These are phyloP conservation scores for Hetaerina americana DNA, from an alignment of 1,140 invertebrate species.

Conservation along the genomic window DNA sequence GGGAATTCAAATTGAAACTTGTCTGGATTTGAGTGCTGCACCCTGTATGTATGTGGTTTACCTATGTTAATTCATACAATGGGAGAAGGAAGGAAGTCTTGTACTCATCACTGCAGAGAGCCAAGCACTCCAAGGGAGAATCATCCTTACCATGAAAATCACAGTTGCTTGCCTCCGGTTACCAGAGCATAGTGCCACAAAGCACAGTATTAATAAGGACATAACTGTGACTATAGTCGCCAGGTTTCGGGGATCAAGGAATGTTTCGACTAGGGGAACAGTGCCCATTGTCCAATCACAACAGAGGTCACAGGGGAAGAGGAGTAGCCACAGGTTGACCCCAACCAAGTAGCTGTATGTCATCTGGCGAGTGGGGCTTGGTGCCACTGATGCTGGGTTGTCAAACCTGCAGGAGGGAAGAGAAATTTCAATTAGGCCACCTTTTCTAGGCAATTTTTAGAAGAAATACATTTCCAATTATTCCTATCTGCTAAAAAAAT, in stretches of 20 bases:
- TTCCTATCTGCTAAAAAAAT: not conserved
- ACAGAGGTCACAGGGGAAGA: slow-evolving; percentile 80
- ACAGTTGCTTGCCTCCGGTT: slow-evolving; percentile 55
- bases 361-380: slow-evolving; percentile 65
- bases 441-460: not conserved
- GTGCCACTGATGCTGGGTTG: slow-evolving; percentile 77
- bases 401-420: slow-evolving; percentile 54
- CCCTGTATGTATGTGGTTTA: no score
- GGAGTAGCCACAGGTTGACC: slow-evolving; percentile 79
- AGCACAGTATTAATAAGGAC: slow-evolving; percentile 44
- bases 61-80: no score
- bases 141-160: slow-evolving; percentile 71
- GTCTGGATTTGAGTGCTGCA: no score
- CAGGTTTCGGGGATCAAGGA: slow-evolving; percentile 73
- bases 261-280: slow-evolving; percentile 67
- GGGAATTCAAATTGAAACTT: no score
- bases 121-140: no score
- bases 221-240: slow-evolving; percentile 60
- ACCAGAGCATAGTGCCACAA: slow-evolving; percentile 48
- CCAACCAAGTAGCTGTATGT: slow-evolving; percentile 88
- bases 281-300: slow-evolving; percentile 99
- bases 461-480: not conserved
- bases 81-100: no score
- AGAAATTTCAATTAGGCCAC: not conserved
- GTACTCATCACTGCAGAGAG: no score